Conservation (phyloP, 1,140 invertebrate genomes). For the Ceratina japonica region DNA sequence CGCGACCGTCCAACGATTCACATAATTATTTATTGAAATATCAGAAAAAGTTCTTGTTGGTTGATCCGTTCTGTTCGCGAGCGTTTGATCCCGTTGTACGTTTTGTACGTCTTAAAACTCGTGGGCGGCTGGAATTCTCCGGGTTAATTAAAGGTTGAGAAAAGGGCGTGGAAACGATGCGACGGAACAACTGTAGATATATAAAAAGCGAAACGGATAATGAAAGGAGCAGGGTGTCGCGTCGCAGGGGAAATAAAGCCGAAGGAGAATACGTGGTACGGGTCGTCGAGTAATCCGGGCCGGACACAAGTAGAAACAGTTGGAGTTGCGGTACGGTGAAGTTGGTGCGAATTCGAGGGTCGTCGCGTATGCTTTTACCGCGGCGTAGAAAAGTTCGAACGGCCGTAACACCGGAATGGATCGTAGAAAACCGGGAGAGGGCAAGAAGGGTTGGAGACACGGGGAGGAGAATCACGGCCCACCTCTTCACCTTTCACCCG, state of each 20-base stretch:
- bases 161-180: neutral
- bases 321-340: conserved; percentile 31
- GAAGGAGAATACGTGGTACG: conserved; percentile 4
- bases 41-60: too few relatives aligned
- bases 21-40: too few relatives aligned
- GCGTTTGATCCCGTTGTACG: too few relatives aligned
- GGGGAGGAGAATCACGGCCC: neutral
- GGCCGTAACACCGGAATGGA: conserved; percentile 28
- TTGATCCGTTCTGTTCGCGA: too few relatives aligned
- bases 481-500: neutral
- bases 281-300: conserved; percentile 4
- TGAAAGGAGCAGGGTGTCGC: neutral
- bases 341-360: conserved; percentile 48
- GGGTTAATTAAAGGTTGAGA: conserved; percentile 8
- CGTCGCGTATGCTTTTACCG: conserved; percentile 3
- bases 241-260: conserved; percentile 31
- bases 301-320: conserved; percentile 24
- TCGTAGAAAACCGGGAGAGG: conserved; percentile 1
- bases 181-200: neutral
- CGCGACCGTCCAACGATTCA: too few relatives aligned
- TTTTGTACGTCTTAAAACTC: neutral
- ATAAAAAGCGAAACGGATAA: neutral
- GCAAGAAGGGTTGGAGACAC: neutral
- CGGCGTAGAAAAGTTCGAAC: conserved; percentile 31
- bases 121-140: neutral